These are phyloP conservation scores for Cirrhinus molitorella DNA, from an alignment of 2,797 vertebrate species.

Conservation along the genomic window DNA sequence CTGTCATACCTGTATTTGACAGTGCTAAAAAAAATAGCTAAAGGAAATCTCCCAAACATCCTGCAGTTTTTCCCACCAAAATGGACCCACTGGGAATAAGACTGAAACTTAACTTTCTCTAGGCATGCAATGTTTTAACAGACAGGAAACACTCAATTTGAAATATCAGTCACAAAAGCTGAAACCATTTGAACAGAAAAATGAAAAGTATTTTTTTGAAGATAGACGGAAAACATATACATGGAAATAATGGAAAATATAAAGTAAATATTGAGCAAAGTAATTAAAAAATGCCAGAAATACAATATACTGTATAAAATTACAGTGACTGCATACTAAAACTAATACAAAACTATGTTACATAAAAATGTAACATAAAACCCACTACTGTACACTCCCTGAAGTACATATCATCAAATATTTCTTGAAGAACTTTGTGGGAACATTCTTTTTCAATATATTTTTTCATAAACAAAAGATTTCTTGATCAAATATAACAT, in stretches of 20 bases:
- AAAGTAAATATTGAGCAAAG: neutral
- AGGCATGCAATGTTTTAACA: neutral
- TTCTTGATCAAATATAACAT: neutral
- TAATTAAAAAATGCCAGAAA: neutral
- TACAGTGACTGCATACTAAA: neutral
- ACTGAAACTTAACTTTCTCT: neutral
- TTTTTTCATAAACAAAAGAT: too few species aligned
- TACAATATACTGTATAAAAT: neutral
- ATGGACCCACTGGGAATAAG: neutral
- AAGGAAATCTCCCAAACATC: neutral
- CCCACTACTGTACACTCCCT: neutral
- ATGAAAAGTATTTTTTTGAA: neutral
- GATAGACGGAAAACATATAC: neutral
- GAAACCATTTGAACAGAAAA: neutral
- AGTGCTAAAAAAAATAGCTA: neutral
- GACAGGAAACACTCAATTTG: neutral
- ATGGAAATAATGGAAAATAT: neutral
- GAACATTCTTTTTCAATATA: neutral
- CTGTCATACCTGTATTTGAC: neutral
- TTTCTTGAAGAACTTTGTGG: neutral
- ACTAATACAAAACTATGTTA: neutral
- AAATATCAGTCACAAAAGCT: neutral
- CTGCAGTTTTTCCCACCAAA: neutral
- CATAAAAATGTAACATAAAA: neutral
- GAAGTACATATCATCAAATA: neutral